These are phyloP conservation scores for Drosophila insularis DNA, from an alignment of 1,140 invertebrate species.

Conservation along the genomic window DNA sequence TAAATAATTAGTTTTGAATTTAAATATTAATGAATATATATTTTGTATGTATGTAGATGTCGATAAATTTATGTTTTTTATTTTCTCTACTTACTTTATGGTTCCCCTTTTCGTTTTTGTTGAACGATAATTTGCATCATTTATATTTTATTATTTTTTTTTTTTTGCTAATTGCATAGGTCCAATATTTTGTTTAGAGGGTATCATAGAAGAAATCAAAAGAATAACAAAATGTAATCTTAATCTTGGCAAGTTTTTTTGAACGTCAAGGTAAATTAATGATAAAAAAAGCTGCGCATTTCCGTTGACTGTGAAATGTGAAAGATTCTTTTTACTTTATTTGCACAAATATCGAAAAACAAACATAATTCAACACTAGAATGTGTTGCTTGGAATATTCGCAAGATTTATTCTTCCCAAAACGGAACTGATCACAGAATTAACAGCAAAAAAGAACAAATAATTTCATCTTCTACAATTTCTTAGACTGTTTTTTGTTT, in stretches of 20 bases:
- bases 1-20: too few species aligned
- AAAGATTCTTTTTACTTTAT: constrained; percentile 56
- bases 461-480: too few species aligned
- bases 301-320: constrained; percentile 59
- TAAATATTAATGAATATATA: too few species aligned
- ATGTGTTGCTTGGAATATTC: background rate
- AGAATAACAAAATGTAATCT: constrained; percentile 35
- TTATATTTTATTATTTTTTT: too few species aligned
- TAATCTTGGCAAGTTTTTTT: constrained; percentile 38
- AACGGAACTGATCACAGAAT: background rate
- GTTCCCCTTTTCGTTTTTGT: too few species aligned
- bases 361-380: constrained; percentile 22
- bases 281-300: constrained; percentile 66
- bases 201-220: background rate
- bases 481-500: background rate
- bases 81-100: too few species aligned
- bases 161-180: too few species aligned
- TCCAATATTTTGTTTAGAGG: background rate
- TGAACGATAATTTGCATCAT: too few species aligned
- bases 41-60: too few species aligned
- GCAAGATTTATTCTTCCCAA: background rate
- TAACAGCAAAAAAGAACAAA: background rate
- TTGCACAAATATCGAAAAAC: constrained; percentile 42
- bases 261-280: constrained; percentile 49
- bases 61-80: too few species aligned